phyloP scores from a whole-genome alignment of 2,888 invertebrate genomes.

The Leucophenga maculata region DNA sequence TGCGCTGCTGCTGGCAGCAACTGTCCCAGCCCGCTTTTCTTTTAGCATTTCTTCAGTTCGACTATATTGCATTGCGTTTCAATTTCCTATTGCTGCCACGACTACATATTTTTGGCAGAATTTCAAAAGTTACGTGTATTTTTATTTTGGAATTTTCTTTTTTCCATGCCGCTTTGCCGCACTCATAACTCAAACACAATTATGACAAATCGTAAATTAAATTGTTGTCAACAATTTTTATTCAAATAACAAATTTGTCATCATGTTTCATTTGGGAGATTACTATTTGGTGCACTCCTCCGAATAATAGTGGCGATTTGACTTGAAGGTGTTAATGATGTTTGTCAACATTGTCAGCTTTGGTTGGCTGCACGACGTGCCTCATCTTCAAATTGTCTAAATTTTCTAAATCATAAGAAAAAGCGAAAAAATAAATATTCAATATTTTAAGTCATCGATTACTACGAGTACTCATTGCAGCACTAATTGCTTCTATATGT shows the following conservation, averaged over 20 bases:
- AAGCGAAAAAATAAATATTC: too few relatives aligned
- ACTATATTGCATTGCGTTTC: constrained; percentile 1
- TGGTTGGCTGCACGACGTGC: neutral
- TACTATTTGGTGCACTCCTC: neutral
- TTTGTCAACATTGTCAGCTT: neutral
- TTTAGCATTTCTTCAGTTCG: neutral
- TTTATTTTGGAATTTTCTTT: neutral
- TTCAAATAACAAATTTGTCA: constrained; percentile 9
- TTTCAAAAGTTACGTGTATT: neutral
- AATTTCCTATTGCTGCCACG: constrained; percentile 5
- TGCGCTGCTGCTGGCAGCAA: neutral
- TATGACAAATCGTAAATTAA: constrained; percentile 22
- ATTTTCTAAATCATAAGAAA: neutral
- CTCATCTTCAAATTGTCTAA: neutral
- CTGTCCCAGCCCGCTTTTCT: neutral
- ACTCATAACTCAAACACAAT: neutral
- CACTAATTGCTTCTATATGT: constrained; percentile 3
- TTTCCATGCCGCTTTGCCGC: neutral
- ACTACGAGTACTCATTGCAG: neutral
- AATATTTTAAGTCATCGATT: constrained; percentile 5
- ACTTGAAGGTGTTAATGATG: neutral
- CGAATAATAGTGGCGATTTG: neutral
- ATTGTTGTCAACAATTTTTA: constrained; percentile 16
- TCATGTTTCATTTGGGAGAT: neutral
- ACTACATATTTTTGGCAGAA: constrained; percentile 3